These are phyloP conservation scores for Drepanosiphum platanoidis DNA, from an alignment of 2,888 invertebrate genomes.

Conservation along the genomic window DNA sequence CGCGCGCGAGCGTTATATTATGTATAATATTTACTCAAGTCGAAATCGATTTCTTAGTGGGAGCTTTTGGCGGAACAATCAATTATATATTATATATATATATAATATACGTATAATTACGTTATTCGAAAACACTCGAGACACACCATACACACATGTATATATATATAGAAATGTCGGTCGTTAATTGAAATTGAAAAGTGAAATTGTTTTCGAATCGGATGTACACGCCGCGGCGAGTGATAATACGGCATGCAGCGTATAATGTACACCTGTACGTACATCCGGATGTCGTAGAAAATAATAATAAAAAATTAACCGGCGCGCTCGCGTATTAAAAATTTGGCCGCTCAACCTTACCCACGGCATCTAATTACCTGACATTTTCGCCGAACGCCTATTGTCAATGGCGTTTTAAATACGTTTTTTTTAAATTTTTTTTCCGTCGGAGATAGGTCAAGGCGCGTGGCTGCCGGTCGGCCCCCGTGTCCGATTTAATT, in stretches of 20 bases:
- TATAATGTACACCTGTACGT: background rate
- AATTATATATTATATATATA: background rate
- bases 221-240: background rate
- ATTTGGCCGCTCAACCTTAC: background rate
- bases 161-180: background rate
- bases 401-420: background rate
- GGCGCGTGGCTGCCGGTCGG: constrained; percentile 9
- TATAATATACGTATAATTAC: constrained; percentile 3
- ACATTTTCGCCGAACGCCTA: background rate
- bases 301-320: background rate
- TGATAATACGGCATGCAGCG: background rate
- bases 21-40: too few relatives aligned
- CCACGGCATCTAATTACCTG: background rate
- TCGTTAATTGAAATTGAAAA: constrained; percentile 24
- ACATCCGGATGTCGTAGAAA: background rate
- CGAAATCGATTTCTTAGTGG: too few relatives aligned
- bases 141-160: background rate
- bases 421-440: too few relatives aligned
- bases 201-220: constrained; percentile 40
- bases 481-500: constrained; percentile 18
- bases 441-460: constrained; percentile 23
- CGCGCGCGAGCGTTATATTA: too few relatives aligned
- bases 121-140: background rate
- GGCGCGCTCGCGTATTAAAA: background rate
- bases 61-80: background rate